Evolutionary conservation across 2,888 invertebrate species (phyloP).

Genomic region (Cynaeus angustus): DNA sequence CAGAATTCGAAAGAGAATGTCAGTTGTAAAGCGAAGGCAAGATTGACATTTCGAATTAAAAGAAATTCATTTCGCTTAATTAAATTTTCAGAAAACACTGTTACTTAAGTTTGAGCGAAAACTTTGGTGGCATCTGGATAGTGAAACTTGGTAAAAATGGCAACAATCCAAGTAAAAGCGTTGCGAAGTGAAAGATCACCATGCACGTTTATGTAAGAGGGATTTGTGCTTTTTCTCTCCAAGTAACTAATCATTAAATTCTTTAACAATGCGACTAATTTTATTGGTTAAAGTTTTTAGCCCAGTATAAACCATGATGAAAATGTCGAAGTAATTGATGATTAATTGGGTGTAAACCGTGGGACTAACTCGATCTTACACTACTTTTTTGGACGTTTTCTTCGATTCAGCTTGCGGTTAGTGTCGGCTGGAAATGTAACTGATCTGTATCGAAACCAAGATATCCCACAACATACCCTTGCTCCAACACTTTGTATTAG

Average conservation of each 20-base stretch:
- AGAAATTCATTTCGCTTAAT: conserved; percentile 28
- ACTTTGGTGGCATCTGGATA: background rate
- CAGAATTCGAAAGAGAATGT: conserved; percentile 24
- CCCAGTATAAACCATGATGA: conserved; percentile 6
- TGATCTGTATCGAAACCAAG: conserved; percentile 4
- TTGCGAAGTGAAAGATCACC: conserved; percentile 10
- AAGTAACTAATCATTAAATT: conserved; percentile 21
- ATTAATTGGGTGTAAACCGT: conserved; percentile 29
- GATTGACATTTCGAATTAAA: conserved; percentile 31
- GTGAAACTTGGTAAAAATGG: conserved; percentile 11
- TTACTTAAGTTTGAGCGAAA: background rate
- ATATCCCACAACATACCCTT: conserved; percentile 9
- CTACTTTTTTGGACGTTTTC: conserved; percentile 11
- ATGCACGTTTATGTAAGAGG: conserved; percentile 1
- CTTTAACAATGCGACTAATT: conserved; percentile 20
- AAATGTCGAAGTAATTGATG: conserved; percentile 25
- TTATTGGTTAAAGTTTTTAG: conserved; percentile 10
- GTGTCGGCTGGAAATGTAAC: conserved; percentile 14
- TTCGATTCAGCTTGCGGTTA: conserved; percentile 21
- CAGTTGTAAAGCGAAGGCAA: conserved; percentile 29
- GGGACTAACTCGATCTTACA: conserved; percentile 8
- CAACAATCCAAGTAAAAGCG: conserved; percentile 24
- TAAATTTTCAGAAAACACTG: conserved; percentile 7
- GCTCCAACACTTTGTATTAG: conserved; percentile 10
- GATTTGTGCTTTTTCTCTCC: conserved; percentile 5